These are phyloP conservation scores for Euphonia xanthogaster DNA, from an alignment of 2,797 vertebrate genomes.

Conservation along the genomic window DNA sequence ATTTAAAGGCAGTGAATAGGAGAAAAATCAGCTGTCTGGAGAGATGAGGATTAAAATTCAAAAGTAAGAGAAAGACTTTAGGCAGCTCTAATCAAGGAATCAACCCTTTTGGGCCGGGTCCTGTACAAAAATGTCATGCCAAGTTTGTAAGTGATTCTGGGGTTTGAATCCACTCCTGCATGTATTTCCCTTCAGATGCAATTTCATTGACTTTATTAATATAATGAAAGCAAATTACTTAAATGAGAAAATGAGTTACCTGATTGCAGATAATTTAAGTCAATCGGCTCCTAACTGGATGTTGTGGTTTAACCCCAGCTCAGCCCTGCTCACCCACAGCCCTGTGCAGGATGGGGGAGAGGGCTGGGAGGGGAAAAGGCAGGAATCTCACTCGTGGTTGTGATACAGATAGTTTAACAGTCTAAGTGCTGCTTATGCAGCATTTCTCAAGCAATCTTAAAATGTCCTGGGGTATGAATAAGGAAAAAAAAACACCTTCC, in stretches of 20 bases:
- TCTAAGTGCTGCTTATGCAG: neutral
- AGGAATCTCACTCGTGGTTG: neutral
- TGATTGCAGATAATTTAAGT: neutral
- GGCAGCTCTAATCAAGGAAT: slow-evolving; percentile 27
- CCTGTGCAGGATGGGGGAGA: neutral
- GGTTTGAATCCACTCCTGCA: neutral
- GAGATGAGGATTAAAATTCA: slow-evolving; percentile 52
- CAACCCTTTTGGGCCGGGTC: neutral
- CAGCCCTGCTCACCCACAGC: neutral
- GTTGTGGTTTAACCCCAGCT: neutral
- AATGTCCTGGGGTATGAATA: neutral
- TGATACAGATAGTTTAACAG: no score
- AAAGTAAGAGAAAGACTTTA: slow-evolving; percentile 19
- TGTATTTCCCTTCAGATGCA: slow-evolving; percentile 4
- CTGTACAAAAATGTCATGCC: neutral
- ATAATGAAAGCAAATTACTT: slow-evolving; percentile 39
- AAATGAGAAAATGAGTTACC: slow-evolving; percentile 9
- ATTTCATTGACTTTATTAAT: slow-evolving; percentile 44
- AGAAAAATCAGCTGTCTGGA: slow-evolving; percentile 17
- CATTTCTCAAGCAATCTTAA: neutral
- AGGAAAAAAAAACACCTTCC: neutral
- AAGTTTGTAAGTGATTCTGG: neutral
- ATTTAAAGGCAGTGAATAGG: slow-evolving; percentile 12
- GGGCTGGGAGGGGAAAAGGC: neutral
- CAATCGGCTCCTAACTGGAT: neutral